These are phyloP conservation scores for Ceratosolen solmsi DNA, from an alignment of 1,140 invertebrate genomes.

Conservation along the genomic window DNA sequence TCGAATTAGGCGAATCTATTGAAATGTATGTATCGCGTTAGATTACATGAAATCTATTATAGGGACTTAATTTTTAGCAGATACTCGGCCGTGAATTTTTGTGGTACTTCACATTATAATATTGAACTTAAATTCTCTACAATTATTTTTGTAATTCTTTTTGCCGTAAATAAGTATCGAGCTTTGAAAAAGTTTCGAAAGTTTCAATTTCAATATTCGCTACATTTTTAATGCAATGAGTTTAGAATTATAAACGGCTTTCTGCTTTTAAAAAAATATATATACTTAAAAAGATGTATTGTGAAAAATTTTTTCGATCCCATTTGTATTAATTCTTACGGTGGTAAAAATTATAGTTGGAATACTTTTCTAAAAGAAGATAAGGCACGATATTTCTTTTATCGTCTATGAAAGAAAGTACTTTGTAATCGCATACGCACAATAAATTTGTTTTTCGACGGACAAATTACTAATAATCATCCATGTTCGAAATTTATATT, in stretches of 20 bases:
- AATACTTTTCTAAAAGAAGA: neutral
- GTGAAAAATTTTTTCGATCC: neutral
- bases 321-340: neutral
- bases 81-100: constrained; percentile 10
- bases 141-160: neutral
- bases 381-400: neutral
- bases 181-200: neutral
- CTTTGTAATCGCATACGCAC: neutral
- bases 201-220: neutral
- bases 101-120: neutral
- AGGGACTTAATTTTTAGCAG: neutral
- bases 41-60: neutral
- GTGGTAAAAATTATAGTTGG: neutral
- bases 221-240: neutral
- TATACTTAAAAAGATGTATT: neutral
- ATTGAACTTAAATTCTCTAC: neutral
- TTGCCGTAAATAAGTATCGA: neutral
- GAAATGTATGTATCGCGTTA: neutral
- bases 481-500: neutral
- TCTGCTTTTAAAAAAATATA: neutral
- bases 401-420: neutral
- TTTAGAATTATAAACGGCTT: neutral
- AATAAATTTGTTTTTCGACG: no score
- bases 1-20: neutral
- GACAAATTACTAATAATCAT: neutral